Percentiles rank a stretch among this genome's conserved stretches.
phyloP scores from a whole-genome alignment of 2,113 vertebrate genomes.

The Pituophis catenifer region DNA sequence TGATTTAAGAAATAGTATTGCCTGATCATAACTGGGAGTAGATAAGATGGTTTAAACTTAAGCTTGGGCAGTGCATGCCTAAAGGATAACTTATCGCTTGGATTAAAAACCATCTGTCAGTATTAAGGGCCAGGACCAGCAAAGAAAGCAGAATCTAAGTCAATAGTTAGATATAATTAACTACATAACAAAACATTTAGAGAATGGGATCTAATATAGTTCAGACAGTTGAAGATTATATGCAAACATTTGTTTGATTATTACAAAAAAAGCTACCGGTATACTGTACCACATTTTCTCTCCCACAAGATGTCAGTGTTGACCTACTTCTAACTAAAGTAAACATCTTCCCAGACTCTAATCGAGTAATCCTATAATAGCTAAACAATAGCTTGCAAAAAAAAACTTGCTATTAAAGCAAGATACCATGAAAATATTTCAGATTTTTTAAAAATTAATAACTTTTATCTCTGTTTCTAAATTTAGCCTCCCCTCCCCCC shows the following conservation, averaged over 20 bases:
- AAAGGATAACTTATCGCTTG: background rate
- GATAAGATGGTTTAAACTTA: background rate
- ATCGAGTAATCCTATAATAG: background rate
- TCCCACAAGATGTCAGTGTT: conserved; percentile 24
- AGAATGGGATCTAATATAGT: background rate
- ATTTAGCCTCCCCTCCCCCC: too few relatives aligned
- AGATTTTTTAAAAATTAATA: background rate
- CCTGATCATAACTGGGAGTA: background rate
- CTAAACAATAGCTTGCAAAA: background rate
- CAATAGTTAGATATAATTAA: background rate
- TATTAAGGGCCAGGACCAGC: background rate
- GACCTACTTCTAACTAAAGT: background rate
- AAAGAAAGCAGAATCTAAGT: background rate
- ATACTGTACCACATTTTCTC: background rate
- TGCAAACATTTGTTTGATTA: background rate
- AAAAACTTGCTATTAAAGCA: background rate
- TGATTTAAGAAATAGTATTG: background rate
- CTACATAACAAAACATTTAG: background rate
- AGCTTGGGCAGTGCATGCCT: background rate
- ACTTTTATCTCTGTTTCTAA: background rate
- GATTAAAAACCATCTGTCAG: background rate
- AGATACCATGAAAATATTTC: background rate
- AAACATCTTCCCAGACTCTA: background rate
- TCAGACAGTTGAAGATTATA: background rate
- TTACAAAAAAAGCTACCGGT: background rate